Base-by-base conservation (phyloP, 2,113 vertebrate genomes). In the Scortum barcoo region DNA sequence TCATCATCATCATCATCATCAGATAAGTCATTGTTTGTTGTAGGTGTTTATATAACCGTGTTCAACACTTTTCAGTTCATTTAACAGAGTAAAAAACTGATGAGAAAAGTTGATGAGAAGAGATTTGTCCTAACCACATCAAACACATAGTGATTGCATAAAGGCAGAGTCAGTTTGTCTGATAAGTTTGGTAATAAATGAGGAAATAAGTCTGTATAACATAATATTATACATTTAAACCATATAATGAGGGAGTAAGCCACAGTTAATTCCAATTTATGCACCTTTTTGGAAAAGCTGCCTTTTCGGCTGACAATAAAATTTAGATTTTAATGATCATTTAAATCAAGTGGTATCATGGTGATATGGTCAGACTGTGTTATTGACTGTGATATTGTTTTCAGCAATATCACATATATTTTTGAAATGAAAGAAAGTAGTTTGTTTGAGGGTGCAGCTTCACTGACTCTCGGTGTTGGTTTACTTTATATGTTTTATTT, bases 11-110 rank as follows among this genome's bases (percentile, higher is more conserved):
- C n/a, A n/a, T n/a, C n/a, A n/a, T n/a, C n/a, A n/a, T n/a, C n/a
- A n/a, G n/a, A 3, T 7, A 24, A 53, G 22, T 16, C 22, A 11
- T 26, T 22, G 5, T 16, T 0, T 11, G 24, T 5, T 75, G 36
- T 9, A 50, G 13, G 54, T 68, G 53, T 68, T 67, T 2, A 11
- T 16, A 38, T 10, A 54, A 19, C 17, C 19, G 13, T 48, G 5
- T 36, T 36, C 33, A 36, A 36, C 33, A 53, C 66, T 28, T 84
- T 28, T 65, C 17, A 65, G 61, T 36, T 51, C 10, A 33, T 57
- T 3, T 33, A 20, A 42, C 40, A 17, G 10, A 60, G 20, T n/a
- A n/a, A n/a, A n/a, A 65, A 65, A 56, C 36, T 72, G 5, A 17
- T 8, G 10, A 53, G 17, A 33, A 42, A 65, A 65, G 62, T 42